Evolutionary conservation across 2,797 vertebrate species (phyloP), one percentile per base, ranked within the genome.

Genomic region (Etheostoma perlongum): DNA sequence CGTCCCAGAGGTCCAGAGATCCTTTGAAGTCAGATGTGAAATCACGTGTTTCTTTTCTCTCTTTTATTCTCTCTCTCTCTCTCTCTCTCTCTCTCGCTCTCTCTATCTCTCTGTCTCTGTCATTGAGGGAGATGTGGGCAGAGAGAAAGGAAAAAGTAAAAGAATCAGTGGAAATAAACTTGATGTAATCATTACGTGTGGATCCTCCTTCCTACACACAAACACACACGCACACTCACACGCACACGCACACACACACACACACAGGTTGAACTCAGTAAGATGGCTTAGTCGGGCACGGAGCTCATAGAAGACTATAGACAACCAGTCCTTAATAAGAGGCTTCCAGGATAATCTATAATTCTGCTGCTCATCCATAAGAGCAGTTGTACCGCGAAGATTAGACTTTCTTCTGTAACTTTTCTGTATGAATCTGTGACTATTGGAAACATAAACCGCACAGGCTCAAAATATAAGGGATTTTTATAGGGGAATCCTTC

Each of bases 11-110:
- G 78, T 75, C 72, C 76, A 59, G 30, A 77, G 40, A 72, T 65
- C 6, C 86, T 89, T 88, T 90, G 86, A 89, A 84, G 88, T 68
- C 64, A 85, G 74, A 79, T 65, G 81, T 65, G 76, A 84, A 79
- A 61, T 63, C 74, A 69, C 40, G 1, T 61, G 67, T 60, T 36
- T 54, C 51, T 10, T 71, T 47, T 63, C 68, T 46, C 10, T 53
- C 51, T 36, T 64, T n/a, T 40, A 40, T 40, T 72, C 25, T 49
- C 27, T 51, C 19, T 42, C 55, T 66, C n/a, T 60, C 36, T 40
- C 10, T 9, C 9, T 10, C 9, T 36, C 36, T 49, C 65, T 69
- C 53, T 25, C 30, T 58, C 44, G 21, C 21, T 59, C 16, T 55
- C 54, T 74, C 33, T 49, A n/a, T 52, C 13, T 42, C 52, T 66